Evolutionary conservation across 2,113 vertebrate genomes (phyloP).

Genomic region (Erinaceus europaeus): DNA sequence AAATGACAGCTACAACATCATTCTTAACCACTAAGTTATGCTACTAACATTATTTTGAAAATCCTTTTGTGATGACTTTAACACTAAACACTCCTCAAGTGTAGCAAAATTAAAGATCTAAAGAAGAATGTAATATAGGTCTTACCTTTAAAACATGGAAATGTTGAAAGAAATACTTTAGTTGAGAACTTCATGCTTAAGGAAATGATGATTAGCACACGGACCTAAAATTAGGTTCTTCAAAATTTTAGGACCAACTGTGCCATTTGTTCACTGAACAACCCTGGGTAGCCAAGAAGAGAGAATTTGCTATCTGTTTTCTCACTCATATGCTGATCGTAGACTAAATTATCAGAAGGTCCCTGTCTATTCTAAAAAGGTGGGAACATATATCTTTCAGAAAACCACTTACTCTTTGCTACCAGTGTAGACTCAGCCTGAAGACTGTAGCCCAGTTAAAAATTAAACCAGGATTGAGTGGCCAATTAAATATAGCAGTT

Average conservation of each 20-base stretch:
- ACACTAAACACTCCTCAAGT: not conserved
- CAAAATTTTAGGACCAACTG: not conserved
- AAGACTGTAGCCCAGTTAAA: not conserved
- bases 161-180: not conserved
- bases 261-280: not conserved
- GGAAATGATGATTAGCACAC: not conserved
- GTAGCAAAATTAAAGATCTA: not conserved
- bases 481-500: not conserved
- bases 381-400: not conserved
- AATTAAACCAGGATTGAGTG: not conserved
- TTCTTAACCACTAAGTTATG: slow-evolving; percentile 39
- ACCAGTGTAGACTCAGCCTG: not conserved
- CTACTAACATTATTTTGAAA: slow-evolving; percentile 26
- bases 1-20: slow-evolving; percentile 23
- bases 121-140: not conserved
- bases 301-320: not conserved
- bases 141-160: not conserved
- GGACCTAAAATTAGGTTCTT: not conserved
- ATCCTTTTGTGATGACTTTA: slow-evolving; percentile 55
- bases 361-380: not conserved
- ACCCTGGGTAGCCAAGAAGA: not conserved
- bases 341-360: not conserved
- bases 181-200: not conserved
- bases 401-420: not conserved
- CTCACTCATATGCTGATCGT: not conserved